Conservation (phyloP, 1,140 invertebrate genomes). For the Schlechtendalia chinensis region DNA sequence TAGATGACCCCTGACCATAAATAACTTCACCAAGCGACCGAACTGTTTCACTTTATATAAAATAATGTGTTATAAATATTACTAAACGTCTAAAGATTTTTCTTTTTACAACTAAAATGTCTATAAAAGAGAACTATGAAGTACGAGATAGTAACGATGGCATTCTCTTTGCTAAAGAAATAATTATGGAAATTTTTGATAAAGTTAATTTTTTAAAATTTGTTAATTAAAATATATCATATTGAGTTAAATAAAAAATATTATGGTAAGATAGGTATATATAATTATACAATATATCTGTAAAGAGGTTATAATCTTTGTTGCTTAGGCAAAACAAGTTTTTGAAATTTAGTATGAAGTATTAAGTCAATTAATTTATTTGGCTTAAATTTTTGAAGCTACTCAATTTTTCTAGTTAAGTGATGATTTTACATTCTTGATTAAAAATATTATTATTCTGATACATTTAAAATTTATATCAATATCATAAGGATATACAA, state of each 20-base stretch:
- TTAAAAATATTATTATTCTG: not conserved
- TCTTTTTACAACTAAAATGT: not conserved
- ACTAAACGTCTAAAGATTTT: slow-evolving; percentile 1
- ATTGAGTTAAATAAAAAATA: too few relatives aligned
- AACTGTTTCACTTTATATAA: slow-evolving; percentile 26
- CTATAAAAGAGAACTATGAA: not conserved
- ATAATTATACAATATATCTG: too few relatives aligned
- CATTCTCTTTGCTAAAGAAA: too few relatives aligned
- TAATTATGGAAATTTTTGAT: too few relatives aligned
- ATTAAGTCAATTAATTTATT: too few relatives aligned
- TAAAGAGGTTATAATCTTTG: too few relatives aligned
- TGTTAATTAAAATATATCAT: too few relatives aligned
- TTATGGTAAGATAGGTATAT: too few relatives aligned
- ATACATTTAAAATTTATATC: not conserved
- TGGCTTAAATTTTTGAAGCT: too few relatives aligned
- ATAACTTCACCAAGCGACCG: not conserved
- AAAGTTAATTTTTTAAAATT: too few relatives aligned
- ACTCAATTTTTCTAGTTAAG: not conserved
- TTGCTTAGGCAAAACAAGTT: too few relatives aligned
- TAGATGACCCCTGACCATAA: slow-evolving; percentile 12
- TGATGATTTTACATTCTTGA: not conserved
- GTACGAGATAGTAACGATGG: not conserved
- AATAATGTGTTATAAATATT: slow-evolving; percentile 44
- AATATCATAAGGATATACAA: not conserved
- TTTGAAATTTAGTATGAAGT: too few relatives aligned